phyloP scores from a whole-genome alignment of 2,797 vertebrate genomes.

The Parotocinclus haroldoi region DNA sequence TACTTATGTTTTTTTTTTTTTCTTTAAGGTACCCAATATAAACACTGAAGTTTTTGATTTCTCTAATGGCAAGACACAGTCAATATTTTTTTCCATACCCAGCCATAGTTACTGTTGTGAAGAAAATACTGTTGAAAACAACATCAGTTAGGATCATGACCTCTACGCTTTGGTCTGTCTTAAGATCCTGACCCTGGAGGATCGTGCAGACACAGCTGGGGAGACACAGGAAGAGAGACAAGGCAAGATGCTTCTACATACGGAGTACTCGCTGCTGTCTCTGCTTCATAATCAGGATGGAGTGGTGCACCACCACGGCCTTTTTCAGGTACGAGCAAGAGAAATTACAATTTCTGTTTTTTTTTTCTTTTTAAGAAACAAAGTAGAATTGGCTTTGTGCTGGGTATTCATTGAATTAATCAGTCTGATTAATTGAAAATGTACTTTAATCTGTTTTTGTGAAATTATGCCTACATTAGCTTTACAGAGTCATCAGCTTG shows the following conservation, averaged over 20 bases:
- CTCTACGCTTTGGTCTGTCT: constrained; percentile 45
- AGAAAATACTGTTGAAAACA: constrained; percentile 23
- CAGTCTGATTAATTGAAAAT: neutral
- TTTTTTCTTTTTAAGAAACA: too few species aligned
- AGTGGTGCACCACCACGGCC: constrained; percentile 96
- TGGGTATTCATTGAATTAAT: too few species aligned
- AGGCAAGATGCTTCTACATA: constrained; percentile 98
- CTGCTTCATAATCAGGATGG: constrained; percentile 96
- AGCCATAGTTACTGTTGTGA: neutral
- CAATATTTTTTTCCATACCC: too few species aligned
- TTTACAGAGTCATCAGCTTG: constrained; percentile 3
- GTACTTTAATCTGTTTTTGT: neutral
- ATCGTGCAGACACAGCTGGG: constrained; percentile 82
- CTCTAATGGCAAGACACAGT: too few species aligned
- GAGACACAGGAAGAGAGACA: constrained; percentile 97
- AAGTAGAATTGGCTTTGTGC: too few species aligned
- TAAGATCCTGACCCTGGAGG: constrained; percentile 96
- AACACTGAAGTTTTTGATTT: too few species aligned
- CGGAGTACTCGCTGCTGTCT: constrained; percentile 96
- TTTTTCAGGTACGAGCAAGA: constrained; percentile 88
- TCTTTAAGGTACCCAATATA: too few species aligned
- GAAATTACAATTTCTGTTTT: too few species aligned
- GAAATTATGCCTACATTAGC: neutral
- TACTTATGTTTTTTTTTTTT: too few species aligned
- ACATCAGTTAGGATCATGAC: constrained; percentile 30